Conservation (phyloP, 2,888 invertebrate genomes). For the Kryphioiulus occultus region DNA sequence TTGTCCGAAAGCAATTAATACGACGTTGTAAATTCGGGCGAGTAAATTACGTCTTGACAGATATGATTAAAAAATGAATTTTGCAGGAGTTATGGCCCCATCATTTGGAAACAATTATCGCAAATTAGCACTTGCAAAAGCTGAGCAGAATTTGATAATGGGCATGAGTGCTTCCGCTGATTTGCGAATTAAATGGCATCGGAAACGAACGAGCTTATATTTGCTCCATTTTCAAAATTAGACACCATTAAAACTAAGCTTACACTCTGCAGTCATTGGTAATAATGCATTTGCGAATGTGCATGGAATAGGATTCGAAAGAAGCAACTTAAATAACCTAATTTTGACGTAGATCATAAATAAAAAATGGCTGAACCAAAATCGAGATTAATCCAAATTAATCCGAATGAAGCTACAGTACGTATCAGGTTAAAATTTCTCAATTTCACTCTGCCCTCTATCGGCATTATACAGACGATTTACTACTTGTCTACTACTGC, state of each 20-base stretch:
- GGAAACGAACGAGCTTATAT: not conserved
- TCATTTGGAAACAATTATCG: not conserved
- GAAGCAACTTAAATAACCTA: too few relatives aligned
- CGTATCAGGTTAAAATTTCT: too few relatives aligned
- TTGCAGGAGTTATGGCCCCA: not conserved
- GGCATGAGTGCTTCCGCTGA: not conserved
- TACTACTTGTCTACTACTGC: too few relatives aligned
- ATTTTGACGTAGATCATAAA: too few relatives aligned
- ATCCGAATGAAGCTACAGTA: too few relatives aligned
- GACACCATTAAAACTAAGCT: not conserved
- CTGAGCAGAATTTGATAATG: not conserved
- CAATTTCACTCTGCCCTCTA: too few relatives aligned
- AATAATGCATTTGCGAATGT: not conserved
- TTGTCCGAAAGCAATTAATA: not conserved
- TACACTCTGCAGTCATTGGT: not conserved
- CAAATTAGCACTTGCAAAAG: not conserved
- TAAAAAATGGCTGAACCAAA: too few relatives aligned
- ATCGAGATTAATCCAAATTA: too few relatives aligned
- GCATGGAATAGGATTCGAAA: too few relatives aligned
- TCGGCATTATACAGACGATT: too few relatives aligned
- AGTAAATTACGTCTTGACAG: not conserved
- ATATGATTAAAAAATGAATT: not conserved
- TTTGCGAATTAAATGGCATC: not conserved
- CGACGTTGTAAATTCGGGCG: not conserved
- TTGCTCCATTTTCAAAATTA: not conserved